Evolutionary conservation across 2,113 vertebrate species (phyloP).

Genomic region (Nesoenas mayeri): DNA sequence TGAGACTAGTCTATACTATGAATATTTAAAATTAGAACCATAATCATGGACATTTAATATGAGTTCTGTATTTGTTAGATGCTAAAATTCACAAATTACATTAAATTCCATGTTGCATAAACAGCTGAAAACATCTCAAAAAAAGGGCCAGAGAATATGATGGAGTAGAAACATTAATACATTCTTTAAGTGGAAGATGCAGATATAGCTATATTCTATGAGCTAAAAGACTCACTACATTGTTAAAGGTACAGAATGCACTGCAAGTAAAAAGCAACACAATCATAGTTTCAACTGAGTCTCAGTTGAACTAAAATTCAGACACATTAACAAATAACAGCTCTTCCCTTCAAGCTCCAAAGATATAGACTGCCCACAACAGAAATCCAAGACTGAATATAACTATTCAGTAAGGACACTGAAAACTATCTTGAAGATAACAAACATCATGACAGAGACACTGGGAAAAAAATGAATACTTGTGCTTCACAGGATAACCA

Average conservation of each 20-base stretch:
- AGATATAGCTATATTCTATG: not conserved
- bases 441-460: not conserved
- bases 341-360: not conserved
- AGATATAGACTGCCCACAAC: not conserved
- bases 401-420: not conserved
- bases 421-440: not conserved
- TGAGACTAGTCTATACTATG: not conserved
- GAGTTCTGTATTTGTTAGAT: not conserved
- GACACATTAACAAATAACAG: not conserved
- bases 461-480: not conserved
- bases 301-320: not conserved
- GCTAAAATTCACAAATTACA: not conserved
- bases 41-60: not conserved
- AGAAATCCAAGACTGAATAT: not conserved
- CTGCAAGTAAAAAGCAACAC: not conserved
- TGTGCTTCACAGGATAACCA: not conserved
- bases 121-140: not conserved
- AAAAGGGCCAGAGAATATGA: not conserved
- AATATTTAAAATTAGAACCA: not conserved
- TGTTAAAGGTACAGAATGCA: not conserved
- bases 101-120: not conserved
- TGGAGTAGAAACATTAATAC: not conserved
- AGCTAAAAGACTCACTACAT: not conserved
- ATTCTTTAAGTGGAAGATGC: not conserved
- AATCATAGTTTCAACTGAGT: not conserved